Conservation (phyloP, 2,797 vertebrate species). For the Hoplostethus mediterraneus region DNA sequence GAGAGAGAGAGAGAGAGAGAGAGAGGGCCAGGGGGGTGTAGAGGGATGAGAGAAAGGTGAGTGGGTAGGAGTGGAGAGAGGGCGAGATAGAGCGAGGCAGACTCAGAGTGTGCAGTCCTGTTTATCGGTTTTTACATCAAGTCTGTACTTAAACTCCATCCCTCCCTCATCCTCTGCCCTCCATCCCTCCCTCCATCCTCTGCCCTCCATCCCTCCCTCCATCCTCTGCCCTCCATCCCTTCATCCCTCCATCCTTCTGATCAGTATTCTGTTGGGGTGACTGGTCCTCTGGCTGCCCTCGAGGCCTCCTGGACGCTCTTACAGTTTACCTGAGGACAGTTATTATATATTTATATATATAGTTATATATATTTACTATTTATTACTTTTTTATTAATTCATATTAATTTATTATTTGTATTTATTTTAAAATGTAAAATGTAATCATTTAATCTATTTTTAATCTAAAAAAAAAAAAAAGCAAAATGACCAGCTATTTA, state of each 20-base stretch:
- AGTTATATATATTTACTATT: too few relatives aligned
- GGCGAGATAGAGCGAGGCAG: neutral
- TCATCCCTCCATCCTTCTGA: slow-evolving; percentile 48
- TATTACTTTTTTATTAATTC: too few relatives aligned
- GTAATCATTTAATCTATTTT: too few relatives aligned
- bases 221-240: slow-evolving; percentile 29
- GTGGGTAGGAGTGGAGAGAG: neutral
- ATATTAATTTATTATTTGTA: too few relatives aligned
- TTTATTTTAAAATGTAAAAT: too few relatives aligned
- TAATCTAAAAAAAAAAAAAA: too few relatives aligned
- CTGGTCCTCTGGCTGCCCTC: neutral
- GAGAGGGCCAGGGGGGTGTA: neutral
- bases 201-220: slow-evolving; percentile 14
- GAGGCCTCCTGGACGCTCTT: too few relatives aligned
- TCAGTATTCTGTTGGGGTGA: slow-evolving; percentile 53
- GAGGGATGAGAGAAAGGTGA: slow-evolving; percentile 10
- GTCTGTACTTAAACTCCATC: slow-evolving; percentile 27
- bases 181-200: neutral
- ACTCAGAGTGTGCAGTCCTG: slow-evolving; percentile 9
- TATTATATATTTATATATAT: too few relatives aligned
- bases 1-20: neutral
- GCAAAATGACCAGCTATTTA: too few relatives aligned
- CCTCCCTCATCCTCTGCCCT: neutral
- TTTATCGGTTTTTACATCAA: slow-evolving; percentile 50
- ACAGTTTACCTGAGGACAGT: too few relatives aligned